Evolutionary conservation across 2,797 vertebrate species (phyloP).

Genomic region (Rhodeus uyekii): DNA sequence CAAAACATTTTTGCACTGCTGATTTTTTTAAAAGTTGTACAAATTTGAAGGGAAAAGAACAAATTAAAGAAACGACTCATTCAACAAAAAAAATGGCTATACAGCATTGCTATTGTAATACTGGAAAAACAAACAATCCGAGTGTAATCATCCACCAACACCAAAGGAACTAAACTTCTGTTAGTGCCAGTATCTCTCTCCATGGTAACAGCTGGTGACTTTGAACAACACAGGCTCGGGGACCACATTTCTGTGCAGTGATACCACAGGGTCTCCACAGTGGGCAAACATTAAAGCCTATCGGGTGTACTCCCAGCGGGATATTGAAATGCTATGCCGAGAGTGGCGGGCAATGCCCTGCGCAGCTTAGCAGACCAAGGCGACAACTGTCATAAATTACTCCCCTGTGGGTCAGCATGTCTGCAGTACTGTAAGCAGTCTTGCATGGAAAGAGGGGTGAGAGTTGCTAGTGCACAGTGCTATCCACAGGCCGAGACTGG

Average conservation of each 20-base stretch:
- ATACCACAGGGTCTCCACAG: conserved; percentile 69
- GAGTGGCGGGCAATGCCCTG: conserved; percentile 68
- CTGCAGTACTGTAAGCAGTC: conserved; percentile 64
- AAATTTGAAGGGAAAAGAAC: too few relatives aligned
- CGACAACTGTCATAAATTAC: conserved; percentile 79
- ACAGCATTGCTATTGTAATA: neutral
- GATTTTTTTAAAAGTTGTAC: too few relatives aligned
- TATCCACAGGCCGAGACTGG: conserved; percentile 5
- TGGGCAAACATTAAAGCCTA: conserved; percentile 73
- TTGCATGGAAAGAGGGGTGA: conserved; percentile 34
- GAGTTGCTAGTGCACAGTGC: conserved; percentile 31
- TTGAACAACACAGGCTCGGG: conserved; percentile 67
- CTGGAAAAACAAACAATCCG: conserved; percentile 33
- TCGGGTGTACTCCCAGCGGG: conserved; percentile 73
- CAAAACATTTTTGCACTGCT: too few relatives aligned
- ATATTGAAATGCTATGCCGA: conserved; percentile 66
- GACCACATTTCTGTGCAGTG: conserved; percentile 70
- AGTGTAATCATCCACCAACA: conserved; percentile 24
- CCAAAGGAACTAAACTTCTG: conserved; percentile 46
- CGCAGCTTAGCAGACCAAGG: conserved; percentile 74
- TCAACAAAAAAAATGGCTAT: neutral
- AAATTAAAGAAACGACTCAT: too few relatives aligned
- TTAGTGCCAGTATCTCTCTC: conserved; percentile 60
- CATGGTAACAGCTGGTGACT: conserved; percentile 68
- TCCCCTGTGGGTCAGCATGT: conserved; percentile 70